These are phyloP conservation scores for Pristionchus maxplancki DNA, from an alignment of 2,888 invertebrate species.

Conservation along the genomic window DNA sequence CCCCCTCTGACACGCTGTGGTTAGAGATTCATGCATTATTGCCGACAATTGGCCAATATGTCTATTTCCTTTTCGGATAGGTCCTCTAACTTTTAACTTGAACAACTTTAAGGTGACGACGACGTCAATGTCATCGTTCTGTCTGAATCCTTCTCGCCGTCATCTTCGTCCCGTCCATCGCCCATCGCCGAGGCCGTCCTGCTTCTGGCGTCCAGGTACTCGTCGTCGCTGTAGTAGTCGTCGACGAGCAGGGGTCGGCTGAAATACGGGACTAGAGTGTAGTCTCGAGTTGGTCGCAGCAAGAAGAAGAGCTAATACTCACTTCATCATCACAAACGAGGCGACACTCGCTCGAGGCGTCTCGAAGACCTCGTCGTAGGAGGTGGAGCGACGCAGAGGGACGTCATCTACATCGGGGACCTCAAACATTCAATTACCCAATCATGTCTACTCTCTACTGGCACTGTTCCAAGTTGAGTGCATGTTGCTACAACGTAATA, in stretches of 20 bases:
- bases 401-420: background rate
- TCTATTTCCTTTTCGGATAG: too few relatives aligned
- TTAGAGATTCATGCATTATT: too few relatives aligned
- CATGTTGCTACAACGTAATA: too few relatives aligned
- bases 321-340: constrained; percentile 4
- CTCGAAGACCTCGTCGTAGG: constrained; percentile 15
- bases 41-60: too few relatives aligned
- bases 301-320: background rate
- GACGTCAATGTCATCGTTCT: background rate
- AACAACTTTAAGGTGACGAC: too few relatives aligned
- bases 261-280: background rate
- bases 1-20: too few relatives aligned
- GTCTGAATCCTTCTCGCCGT: background rate
- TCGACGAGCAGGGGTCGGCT: background rate
- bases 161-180: background rate
- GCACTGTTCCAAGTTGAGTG: too few relatives aligned
- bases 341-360: background rate
- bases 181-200: background rate
- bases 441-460: too few relatives aligned
- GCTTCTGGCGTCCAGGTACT: background rate
- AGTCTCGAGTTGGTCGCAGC: too few relatives aligned
- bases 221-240: background rate
- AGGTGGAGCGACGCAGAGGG: background rate
- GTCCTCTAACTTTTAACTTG: too few relatives aligned
- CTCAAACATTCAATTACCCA: background rate